These are phyloP conservation scores for Misgurnus mizolepis DNA, from an alignment of 2,113 vertebrate species.

Conservation along the genomic window DNA sequence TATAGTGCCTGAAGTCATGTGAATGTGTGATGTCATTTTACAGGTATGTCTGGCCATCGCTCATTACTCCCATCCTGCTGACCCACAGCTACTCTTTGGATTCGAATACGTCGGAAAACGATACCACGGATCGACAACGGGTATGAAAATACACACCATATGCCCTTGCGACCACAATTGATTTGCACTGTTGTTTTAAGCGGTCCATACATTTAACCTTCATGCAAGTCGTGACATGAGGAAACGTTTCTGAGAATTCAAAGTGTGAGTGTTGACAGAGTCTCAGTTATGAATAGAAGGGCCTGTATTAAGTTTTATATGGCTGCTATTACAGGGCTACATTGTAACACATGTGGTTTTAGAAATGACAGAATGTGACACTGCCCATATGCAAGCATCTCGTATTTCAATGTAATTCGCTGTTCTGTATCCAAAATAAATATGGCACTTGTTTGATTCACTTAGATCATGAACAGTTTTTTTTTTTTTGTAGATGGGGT, in stretches of 20 bases:
- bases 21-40: slow-evolving; percentile 26
- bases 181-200: not conserved
- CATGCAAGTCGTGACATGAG: slow-evolving; percentile 10
- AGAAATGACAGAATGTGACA: slow-evolving; percentile 5
- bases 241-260: not conserved
- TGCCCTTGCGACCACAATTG: not conserved
- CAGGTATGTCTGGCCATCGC: slow-evolving; percentile 98
- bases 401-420: no score
- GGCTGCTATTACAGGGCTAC: not conserved
- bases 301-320: slow-evolving; percentile 9
- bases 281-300: not conserved
- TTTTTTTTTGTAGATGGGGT: not conserved
- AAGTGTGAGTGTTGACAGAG: not conserved
- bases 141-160: slow-evolving; percentile 66
- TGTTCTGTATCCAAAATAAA: not conserved
- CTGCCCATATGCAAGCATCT: not conserved
- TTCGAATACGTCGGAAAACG: slow-evolving; percentile 92
- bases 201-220: slow-evolving; percentile 10
- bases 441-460: not conserved
- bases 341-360: not conserved
- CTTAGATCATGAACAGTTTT: not conserved
- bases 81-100: slow-evolving; percentile 95
- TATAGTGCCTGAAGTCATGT: slow-evolving; percentile 11
- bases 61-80: slow-evolving; percentile 95
- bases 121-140: slow-evolving; percentile 82